A percentile compares a stretch with the other conserved stretches of the same genome.
These are phyloP conservation scores for Sebastes iracundus DNA, from an alignment of 2,797 vertebrate species.

Conservation along the genomic window DNA sequence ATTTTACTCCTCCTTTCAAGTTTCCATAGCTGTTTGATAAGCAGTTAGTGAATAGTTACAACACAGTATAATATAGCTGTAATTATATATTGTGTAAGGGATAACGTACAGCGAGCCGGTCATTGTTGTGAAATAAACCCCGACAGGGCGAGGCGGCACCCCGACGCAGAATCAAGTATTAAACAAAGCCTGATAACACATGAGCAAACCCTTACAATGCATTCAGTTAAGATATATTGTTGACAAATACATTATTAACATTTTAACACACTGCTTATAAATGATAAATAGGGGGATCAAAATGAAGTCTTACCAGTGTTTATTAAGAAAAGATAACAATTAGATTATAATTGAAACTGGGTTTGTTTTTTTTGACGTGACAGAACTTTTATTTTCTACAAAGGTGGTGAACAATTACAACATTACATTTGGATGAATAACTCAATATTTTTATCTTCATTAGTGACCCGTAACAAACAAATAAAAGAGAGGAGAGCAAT, in stretches of 20 bases:
- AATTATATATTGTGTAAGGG: background rate
- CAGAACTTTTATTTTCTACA: background rate
- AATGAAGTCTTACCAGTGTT: too few relatives aligned
- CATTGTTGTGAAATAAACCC: too few relatives aligned
- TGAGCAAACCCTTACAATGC: background rate
- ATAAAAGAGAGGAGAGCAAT: background rate
- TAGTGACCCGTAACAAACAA: background rate
- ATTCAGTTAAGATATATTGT: background rate
- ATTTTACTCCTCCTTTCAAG: background rate
- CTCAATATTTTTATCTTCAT: background rate
- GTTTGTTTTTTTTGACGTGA: background rate
- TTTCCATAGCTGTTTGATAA: background rate
- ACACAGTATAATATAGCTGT: background rate
- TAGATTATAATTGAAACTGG: background rate
- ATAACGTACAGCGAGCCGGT: too few relatives aligned
- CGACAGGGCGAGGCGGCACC: too few relatives aligned
- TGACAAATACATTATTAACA: background rate
- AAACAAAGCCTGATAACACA: background rate
- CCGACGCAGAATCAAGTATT: too few relatives aligned
- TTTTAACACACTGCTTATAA: too few relatives aligned
- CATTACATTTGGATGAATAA: background rate
- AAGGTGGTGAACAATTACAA: background rate
- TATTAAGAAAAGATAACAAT: background rate
- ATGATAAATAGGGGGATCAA: too few relatives aligned
- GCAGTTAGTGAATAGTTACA: background rate